Evolutionary conservation across 1,140 invertebrate genomes (phyloP).

Genomic region (Monochamus saltuarius): DNA sequence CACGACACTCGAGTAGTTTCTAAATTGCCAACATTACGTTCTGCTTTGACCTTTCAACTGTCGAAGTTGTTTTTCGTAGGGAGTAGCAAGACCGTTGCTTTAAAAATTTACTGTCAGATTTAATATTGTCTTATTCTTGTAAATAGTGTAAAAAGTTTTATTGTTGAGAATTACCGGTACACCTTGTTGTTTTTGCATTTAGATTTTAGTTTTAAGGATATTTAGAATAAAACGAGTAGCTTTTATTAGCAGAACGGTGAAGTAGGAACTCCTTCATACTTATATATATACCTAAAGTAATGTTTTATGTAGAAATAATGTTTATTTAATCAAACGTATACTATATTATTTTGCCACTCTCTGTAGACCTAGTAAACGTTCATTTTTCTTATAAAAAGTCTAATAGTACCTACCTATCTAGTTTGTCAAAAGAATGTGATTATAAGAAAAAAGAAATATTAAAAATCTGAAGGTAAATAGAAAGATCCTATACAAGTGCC

Average conservation of each 20-base stretch:
- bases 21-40: too few species aligned
- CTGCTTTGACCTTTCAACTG: background rate
- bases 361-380: background rate
- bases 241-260: background rate
- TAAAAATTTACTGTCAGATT: conserved; percentile 14
- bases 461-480: conserved; percentile 14
- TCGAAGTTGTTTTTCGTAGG: background rate
- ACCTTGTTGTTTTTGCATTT: conserved; percentile 16
- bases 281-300: background rate
- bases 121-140: conserved; percentile 16
- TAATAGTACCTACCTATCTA: background rate
- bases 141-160: conserved; percentile 21
- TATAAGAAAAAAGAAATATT: background rate
- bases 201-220: background rate
- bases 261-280: background rate
- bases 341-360: background rate
- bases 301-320: background rate
- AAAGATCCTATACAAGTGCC: conserved; percentile 28
- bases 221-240: background rate
- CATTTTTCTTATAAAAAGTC: background rate
- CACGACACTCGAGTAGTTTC: too few species aligned
- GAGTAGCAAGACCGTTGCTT: background rate
- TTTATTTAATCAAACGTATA: background rate
- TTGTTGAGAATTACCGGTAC: conserved; percentile 19
- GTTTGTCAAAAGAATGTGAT: conserved; percentile 1